Evolutionary conservation across 2,113 vertebrate species (phyloP).

Genomic region (Ptyas mucosa): DNA sequence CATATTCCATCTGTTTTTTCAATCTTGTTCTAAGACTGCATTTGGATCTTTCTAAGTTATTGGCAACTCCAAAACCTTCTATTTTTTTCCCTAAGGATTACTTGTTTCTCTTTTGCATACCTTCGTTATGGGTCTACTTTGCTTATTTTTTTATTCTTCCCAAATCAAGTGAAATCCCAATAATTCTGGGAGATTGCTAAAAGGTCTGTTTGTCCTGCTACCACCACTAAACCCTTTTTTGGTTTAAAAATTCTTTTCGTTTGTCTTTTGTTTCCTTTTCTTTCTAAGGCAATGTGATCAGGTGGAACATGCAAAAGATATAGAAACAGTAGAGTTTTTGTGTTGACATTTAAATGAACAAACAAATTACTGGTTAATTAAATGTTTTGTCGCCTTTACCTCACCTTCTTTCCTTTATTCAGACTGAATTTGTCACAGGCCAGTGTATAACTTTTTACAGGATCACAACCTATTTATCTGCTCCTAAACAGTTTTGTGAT

Average conservation of each 20-base stretch:
- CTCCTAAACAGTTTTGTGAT: conserved; percentile 27
- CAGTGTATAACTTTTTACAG: neutral
- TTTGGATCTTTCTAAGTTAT: neutral
- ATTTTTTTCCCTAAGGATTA: neutral
- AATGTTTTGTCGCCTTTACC: neutral
- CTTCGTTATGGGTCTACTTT: neutral
- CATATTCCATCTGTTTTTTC: neutral
- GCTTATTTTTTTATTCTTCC: neutral
- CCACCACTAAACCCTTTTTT: neutral
- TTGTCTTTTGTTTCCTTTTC: neutral
- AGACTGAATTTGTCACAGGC: neutral
- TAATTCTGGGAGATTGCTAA: neutral
- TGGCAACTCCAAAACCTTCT: neutral
- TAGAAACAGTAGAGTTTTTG: neutral
- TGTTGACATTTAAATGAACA: neutral
- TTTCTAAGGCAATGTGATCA: neutral
- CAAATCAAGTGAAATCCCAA: neutral
- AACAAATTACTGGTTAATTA: neutral
- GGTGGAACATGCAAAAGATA: neutral
- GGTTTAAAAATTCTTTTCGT: neutral
- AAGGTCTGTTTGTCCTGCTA: neutral
- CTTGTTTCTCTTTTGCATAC: neutral
- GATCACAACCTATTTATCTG: neutral
- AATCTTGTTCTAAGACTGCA: neutral
- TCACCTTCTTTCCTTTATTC: neutral